Base-by-base conservation (phyloP, 2,113 vertebrate species). In the Ramphastos sulfuratus region DNA sequence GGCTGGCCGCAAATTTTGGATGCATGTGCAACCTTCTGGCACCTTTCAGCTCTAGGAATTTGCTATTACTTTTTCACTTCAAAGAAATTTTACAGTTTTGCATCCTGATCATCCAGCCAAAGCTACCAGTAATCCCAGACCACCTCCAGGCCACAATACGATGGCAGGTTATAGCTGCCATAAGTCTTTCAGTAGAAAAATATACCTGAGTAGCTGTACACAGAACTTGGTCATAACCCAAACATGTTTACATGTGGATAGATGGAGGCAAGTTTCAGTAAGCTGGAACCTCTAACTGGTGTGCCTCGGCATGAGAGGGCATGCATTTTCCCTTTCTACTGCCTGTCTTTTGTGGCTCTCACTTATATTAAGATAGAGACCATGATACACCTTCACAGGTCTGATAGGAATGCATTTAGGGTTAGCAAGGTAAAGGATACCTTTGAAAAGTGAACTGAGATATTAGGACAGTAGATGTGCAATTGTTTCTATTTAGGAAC, bases 101-200 rank as follows among this genome's bases (percentile, higher is more conserved):
- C 86, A 56, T 82, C 69, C 61, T 90, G 37, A 58, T 81, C 7
- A 0, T 82, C 85, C 88, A 86, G 0, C 54, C 79, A 86, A 90
- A 90, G n/a, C 95, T 72, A 52, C 85, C 58, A 50, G 10, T 94
- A 87, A 89, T 80, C 28, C 55, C 58, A 85, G 69, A 73, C 46
- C 81, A 87, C 83, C 44, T 93, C 50, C 69, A 89, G 89, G 50
- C 85, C 35, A 52, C 50, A 27, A 65, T 52, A n/a, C 19, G 66
- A 69, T 90, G 80, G 82, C 15, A 13, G 44, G 77, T 88, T 93
- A 69, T 46, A 59, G 77, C 90, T 88, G 83, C 80, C 50, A 2
- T 86, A 79, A 78, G 54, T 96, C 76, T 86, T 90, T 27, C 55
- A 50, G 77, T 90, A 83, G 89, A 86, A 87, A 88, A 92, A 83